These are phyloP conservation scores for Dinocampus coccinellae DNA, from an alignment of 2,888 invertebrate species.

Conservation along the genomic window DNA sequence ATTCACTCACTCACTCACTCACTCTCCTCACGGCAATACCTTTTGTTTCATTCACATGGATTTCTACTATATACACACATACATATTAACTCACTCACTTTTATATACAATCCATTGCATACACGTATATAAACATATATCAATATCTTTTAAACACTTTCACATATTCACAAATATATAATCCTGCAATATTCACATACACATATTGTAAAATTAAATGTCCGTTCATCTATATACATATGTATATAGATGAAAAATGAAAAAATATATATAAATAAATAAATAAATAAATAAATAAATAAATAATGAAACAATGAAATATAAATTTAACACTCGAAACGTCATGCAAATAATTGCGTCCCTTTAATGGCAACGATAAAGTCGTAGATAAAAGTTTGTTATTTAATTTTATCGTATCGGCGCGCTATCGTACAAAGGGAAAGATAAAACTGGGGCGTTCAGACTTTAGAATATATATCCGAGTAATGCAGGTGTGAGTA, in stretches of 20 bases:
- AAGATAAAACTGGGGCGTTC: constrained; percentile 11
- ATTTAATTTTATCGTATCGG: constrained; percentile 18
- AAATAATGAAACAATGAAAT: constrained; percentile 13
- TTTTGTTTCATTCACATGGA: constrained; percentile 45
- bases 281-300: background rate
- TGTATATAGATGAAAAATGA: too few species aligned
- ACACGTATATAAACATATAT: background rate
- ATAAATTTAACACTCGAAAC: background rate
- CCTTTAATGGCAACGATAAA: constrained; percentile 8
- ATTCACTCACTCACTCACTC: background rate
- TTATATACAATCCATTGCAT: background rate
- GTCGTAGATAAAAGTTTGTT: constrained; percentile 10
- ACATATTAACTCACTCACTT: background rate
- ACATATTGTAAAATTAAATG: background rate
- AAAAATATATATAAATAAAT: background rate
- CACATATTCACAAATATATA: background rate
- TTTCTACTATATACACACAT: background rate
- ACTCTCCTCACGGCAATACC: background rate
- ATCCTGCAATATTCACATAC: background rate
- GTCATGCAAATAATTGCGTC: constrained; percentile 14
- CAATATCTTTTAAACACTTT: background rate
- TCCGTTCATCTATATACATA: background rate
- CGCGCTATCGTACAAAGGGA: constrained; percentile 19
- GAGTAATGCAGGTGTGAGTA: background rate
- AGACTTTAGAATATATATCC: background rate